Base-by-base conservation (phyloP, 2,888 invertebrate genomes). In the Noctua fimbriata region DNA sequence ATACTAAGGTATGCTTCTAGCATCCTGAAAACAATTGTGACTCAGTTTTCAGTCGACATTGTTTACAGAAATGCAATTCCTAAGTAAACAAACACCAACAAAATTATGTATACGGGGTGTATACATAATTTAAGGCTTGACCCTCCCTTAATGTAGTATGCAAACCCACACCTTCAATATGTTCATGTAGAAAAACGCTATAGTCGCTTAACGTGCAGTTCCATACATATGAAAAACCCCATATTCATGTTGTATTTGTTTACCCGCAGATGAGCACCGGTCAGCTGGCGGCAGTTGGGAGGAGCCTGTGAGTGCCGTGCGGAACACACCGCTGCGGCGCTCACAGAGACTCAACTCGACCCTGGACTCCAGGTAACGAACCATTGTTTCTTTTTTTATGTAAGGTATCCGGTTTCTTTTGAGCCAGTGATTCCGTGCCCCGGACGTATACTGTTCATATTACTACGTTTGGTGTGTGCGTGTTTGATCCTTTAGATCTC, bases 201-300 rank as follows among this genome's bases (percentile, higher is more conserved):
- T 41, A 44, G 36, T 16, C 58, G 84, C 60, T 67, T 78, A 60
- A 47, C 12, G 2, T 14, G 36, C 49, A 84, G 44, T n/a, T 67
- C 41, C 0, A 21, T 21, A 44, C 60, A 66, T 41, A 47, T 70
- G 41, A 70, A 73, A 70, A 81, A 32, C 6, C 36, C 24, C 7
- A 67, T n/a, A n/a, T 21, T 79, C 58, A 63, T 82, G 24, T 76
- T 52, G 41, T 89, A 82, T 73, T 58, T 79, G 52, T 87, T 21
- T 83, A 88, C 85, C 94, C 95, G 36, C 97, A 98, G 98, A 98
- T 98, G 98, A 98, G 96, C 98, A 98, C 92, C 98, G 98, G 95
- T 96, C 98, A 94, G 97, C 97, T 94, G 98, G 98, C 85, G 98
- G 98, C 94, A 97, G 98, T 93, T 98, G 98, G 98, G 98, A 98